A percentile compares a stretch with the other conserved stretches of the same genome.
phyloP scores from a whole-genome alignment of 23 tunicate species.

The Halocynthia aurantium region DNA sequence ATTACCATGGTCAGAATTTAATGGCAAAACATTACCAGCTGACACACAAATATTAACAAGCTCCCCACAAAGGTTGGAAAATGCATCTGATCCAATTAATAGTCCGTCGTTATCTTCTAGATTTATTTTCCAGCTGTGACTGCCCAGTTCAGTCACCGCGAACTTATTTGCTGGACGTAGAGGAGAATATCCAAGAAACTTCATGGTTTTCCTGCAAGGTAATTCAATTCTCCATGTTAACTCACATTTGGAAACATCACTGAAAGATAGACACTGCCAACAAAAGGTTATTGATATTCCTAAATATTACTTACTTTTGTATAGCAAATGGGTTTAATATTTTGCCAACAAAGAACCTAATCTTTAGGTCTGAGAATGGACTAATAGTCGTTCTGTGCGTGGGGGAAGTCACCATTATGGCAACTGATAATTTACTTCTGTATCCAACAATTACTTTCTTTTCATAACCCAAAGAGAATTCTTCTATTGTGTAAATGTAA shows the following conservation, averaged over 20 bases:
- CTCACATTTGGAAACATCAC: background rate
- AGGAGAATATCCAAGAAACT: slow-evolving; percentile 12
- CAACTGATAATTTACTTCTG: background rate
- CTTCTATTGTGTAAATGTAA: background rate
- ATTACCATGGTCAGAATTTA: background rate
- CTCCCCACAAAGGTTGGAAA: slow-evolving; percentile 11
- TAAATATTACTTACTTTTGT: background rate
- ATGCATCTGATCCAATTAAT: background rate
- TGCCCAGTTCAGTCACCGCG: background rate
- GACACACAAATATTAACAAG: background rate
- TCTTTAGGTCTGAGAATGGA: background rate
- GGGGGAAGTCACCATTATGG: background rate
- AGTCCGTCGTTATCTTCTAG: slow-evolving; percentile 10
- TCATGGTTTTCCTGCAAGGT: background rate
- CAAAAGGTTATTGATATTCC: background rate
- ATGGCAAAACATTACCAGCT: background rate
- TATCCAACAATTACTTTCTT: background rate
- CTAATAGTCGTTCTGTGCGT: background rate
- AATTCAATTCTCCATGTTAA: background rate
- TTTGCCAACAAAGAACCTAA: background rate
- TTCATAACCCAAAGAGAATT: background rate
- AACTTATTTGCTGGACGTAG: background rate
- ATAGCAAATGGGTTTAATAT: background rate
- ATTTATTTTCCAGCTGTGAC: background rate
- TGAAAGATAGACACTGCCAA: background rate